phyloP scores from a whole-genome alignment of 2,113 vertebrate genomes.

The Apeltes quadracus region DNA sequence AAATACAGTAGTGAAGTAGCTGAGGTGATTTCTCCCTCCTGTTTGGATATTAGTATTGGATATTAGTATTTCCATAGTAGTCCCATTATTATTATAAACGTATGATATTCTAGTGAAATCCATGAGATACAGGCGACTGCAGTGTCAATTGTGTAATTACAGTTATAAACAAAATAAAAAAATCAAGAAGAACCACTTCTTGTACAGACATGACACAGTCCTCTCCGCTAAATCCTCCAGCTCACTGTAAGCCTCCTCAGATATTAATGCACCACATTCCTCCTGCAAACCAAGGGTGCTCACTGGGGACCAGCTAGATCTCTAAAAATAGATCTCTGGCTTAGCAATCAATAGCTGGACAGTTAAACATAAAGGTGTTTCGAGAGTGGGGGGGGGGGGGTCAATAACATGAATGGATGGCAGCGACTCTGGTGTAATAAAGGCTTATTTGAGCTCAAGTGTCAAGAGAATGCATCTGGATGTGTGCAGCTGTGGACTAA shows the following conservation, averaged over 20 bases:
- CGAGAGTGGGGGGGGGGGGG: background rate
- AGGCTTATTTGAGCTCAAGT: conserved; percentile 31
- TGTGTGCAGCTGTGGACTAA: conserved; percentile 52
- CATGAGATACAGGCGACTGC: background rate
- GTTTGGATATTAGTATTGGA: background rate
- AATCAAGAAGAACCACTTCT: background rate
- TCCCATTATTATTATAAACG: background rate
- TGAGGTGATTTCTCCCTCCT: background rate
- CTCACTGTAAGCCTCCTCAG: conserved; percentile 28
- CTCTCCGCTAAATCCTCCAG: conserved; percentile 10
- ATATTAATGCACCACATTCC: conserved; percentile 54
- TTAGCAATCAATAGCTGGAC: conserved; percentile 66
- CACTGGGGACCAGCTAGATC: conserved; percentile 51
- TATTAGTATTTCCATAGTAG: background rate
- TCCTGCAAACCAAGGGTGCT: conserved; percentile 43
- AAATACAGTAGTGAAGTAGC: background rate
- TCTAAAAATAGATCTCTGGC: conserved; percentile 70
- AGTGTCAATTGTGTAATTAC: background rate
- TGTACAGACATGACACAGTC: background rate
- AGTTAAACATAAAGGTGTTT: conserved; percentile 43
- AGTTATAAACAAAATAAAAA: background rate
- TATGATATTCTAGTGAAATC: background rate
- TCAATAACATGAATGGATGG: conserved; percentile 27
- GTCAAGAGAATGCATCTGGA: conserved; percentile 48
- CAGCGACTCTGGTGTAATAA: conserved; percentile 37